These are phyloP conservation scores for Mesoclemmys tuberculata DNA, from an alignment of 2,113 vertebrate species.

Conservation along the genomic window DNA sequence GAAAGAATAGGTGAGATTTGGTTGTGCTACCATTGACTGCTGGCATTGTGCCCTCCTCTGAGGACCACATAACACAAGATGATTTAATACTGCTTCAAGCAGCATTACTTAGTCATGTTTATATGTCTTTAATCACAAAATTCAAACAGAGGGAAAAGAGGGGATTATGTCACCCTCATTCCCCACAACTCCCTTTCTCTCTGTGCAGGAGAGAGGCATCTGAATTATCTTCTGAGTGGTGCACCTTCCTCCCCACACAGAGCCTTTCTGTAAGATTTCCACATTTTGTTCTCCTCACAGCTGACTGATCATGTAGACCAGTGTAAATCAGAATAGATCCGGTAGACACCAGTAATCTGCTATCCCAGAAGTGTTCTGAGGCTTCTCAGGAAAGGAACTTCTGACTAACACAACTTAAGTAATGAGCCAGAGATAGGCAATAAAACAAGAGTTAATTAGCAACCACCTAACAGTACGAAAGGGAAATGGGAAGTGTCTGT, in stretches of 20 bases:
- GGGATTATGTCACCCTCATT: background rate
- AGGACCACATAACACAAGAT: fast-evolving
- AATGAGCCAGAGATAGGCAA: conserved; percentile 49
- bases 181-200: background rate
- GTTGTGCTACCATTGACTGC: background rate
- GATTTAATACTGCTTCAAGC: background rate
- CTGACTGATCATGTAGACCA: background rate
- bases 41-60: background rate
- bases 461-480: background rate
- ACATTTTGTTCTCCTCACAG: background rate
- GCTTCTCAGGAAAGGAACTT: conserved; percentile 50
- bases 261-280: background rate
- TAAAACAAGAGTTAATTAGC: conserved; percentile 61
- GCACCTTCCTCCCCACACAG: background rate
- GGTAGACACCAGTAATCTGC: conserved; percentile 16
- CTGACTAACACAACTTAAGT: conserved; percentile 48
- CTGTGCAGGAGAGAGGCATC: background rate
- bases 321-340: background rate
- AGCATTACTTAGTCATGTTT: background rate
- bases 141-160: background rate
- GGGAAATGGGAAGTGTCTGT: conserved; percentile 35
- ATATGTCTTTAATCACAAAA: background rate
- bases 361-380: conserved; percentile 55
- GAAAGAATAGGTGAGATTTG: background rate
- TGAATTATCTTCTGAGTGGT: background rate